Evolutionary conservation across 2,797 vertebrate species (phyloP).

Genomic region (Columba guinea): DNA sequence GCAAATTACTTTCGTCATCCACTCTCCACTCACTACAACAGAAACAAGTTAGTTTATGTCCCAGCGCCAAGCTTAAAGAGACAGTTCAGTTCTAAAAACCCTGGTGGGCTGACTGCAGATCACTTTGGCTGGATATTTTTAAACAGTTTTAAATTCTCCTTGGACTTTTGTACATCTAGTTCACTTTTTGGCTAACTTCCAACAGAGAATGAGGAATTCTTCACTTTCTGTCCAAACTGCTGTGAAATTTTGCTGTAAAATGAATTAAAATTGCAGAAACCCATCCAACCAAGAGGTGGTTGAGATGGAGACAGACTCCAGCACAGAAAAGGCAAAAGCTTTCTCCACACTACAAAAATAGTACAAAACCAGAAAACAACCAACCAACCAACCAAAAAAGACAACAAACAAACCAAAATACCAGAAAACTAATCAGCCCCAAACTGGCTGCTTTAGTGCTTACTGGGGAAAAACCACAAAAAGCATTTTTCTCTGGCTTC

Average conservation of each 20-base stretch:
- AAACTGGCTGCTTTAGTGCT: not conserved
- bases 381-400: too few species aligned
- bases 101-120: not conserved
- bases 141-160: not conserved
- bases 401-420: not conserved
- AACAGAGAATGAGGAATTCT: not conserved
- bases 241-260: conserved; percentile 24
- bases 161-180: not conserved
- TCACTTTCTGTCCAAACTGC: not conserved
- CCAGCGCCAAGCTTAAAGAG: not conserved
- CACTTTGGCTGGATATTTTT: not conserved
- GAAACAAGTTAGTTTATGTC: not conserved
- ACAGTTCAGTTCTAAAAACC: not conserved
- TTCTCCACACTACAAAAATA: not conserved
- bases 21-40: not conserved
- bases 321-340: not conserved
- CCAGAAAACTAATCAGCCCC: not conserved
- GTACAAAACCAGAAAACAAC: not conserved
- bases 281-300: not conserved
- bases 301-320: not conserved
- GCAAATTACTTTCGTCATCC: not conserved
- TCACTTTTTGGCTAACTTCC: not conserved
- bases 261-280: conserved; percentile 2
- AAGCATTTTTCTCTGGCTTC: not conserved
- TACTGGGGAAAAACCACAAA: not conserved